phyloP scores from a whole-genome alignment of 2,888 invertebrate species.

The Drosophila vallismaia region DNA sequence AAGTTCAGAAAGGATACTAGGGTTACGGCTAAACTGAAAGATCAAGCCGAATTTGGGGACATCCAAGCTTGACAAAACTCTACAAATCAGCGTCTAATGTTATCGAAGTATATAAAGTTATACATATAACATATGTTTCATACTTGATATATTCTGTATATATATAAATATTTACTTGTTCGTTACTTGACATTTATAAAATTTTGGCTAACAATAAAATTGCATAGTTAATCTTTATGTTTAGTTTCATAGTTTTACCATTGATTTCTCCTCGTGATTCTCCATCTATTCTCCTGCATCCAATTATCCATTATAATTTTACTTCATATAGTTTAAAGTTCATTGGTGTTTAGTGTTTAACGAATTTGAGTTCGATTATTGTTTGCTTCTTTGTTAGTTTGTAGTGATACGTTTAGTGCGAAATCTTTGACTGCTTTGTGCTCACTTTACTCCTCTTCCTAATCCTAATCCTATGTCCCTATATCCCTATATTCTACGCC shows the following conservation, averaged over 20 bases:
- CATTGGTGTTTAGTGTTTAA: constrained; percentile 56
- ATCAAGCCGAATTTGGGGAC: constrained; percentile 29
- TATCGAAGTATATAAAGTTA: constrained; percentile 45
- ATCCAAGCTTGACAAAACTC: constrained; percentile 50
- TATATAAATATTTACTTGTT: constrained; percentile 64
- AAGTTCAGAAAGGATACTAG: constrained; percentile 16
- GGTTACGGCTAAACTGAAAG: constrained; percentile 24
- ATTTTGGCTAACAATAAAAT: constrained; percentile 81
- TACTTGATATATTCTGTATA: constrained; percentile 59
- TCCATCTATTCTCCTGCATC: background rate
- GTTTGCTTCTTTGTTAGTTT: constrained; percentile 50
- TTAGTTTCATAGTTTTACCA: constrained; percentile 50
- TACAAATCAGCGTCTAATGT: constrained; percentile 60
- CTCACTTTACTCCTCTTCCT: constrained; percentile 15
- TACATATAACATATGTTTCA: constrained; percentile 45
- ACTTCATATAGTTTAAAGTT: constrained; percentile 54
- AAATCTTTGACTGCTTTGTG: constrained; percentile 67
- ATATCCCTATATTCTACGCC: constrained; percentile 36
- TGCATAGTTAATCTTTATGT: constrained; percentile 66
- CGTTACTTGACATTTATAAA: constrained; percentile 75
- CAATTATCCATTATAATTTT: constrained; percentile 45
- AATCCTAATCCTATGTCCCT: constrained; percentile 32
- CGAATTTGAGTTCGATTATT: constrained; percentile 66
- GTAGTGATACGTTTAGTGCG: constrained; percentile 74
- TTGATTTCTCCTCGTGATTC: constrained; percentile 22